These are phyloP conservation scores for Uropsilus gracilis DNA, from an alignment of 2,113 vertebrate species.

Conservation along the genomic window DNA sequence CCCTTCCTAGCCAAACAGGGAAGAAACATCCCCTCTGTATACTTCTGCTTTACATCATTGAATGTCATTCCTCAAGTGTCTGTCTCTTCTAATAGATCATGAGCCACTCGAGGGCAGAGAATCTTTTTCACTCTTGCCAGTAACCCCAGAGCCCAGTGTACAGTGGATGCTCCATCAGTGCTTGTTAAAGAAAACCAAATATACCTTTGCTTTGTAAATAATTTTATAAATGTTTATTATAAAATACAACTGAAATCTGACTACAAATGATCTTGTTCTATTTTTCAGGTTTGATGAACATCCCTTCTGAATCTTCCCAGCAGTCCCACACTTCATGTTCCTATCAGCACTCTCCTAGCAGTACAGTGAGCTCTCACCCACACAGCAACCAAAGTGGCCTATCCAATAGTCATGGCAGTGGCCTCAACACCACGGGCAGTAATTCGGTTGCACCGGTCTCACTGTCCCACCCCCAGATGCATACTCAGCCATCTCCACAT, in stretches of 20 bases:
- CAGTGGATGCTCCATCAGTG: not conserved
- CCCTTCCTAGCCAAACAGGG: not conserved
- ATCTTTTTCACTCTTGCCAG: constrained; percentile 14
- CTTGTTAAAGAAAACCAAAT: constrained; percentile 22
- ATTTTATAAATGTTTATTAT: constrained; percentile 17
- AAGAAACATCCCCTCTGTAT: not conserved
- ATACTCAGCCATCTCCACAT: constrained; percentile 85
- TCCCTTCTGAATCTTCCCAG: constrained; percentile 89
- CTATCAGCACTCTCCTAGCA: constrained; percentile 91
- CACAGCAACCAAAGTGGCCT: constrained; percentile 88
- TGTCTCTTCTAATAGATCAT: not conserved
- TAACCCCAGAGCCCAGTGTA: not conserved
- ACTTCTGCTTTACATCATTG: not conserved
- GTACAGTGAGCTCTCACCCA: constrained; percentile 90
- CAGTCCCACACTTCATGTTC: constrained; percentile 94
- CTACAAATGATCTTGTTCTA: constrained; percentile 33
- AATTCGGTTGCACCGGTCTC: constrained; percentile 90
- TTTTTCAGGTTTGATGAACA: constrained; percentile 89
- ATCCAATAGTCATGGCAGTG: constrained; percentile 84
- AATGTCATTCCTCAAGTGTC: constrained; percentile 23
- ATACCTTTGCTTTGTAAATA: constrained; percentile 22
- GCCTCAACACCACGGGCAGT: constrained; percentile 74
- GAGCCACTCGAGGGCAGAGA: not conserved
- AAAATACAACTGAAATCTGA: constrained; percentile 15
- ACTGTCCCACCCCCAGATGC: constrained; percentile 88